Base-by-base conservation (phyloP, 2,888 invertebrate species). In the Xestia xanthographa region DNA sequence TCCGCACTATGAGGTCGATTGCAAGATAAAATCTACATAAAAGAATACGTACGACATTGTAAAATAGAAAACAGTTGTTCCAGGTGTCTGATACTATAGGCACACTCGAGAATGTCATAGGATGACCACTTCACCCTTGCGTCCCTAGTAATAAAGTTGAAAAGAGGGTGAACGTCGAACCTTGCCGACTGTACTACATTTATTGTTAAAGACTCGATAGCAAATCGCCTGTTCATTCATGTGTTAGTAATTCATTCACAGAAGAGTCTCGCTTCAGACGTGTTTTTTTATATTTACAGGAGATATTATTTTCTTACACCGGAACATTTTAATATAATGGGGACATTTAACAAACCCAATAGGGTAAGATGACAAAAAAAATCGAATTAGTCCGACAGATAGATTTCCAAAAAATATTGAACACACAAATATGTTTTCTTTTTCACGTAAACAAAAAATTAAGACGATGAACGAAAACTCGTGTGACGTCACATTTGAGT, bases 201-300 rank as follows among this genome's bases (percentile, higher is more conserved):
- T 26, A 29, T 60, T 29, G 17, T 26, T 38, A n/a, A 45, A 20
- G 34, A 17, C 34, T n/a, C 17, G 43, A 45, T 58, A 34, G 38
- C 34, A 53, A 66, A 58, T 71, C 8, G 56, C 43, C 50, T 9
- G 68, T 20, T 72, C 71, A 83, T 79, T 56, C 71, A 82, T 56
- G 79, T 45, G 75, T 79, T 26, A 75, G 26, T 75, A 82, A 83
- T 50, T 65, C 67, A 66, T 62, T 62, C 12, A 79, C 68, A 79
- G 60, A 78, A 83, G 62, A 72, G 26, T 66, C 43, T 56, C 48
- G 66, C 17, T 71, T 20, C 11, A 17, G 20, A 12, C 6, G 1
- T 17, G n/a, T 14, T 70, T 78, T 79, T 70, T 76, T 34, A 22
- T 26, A 17, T n/a, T 53, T 20, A 22, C n/a, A 6, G 56, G 26